A percentile compares a stretch with the other conserved stretches of the same genome.
phyloP scores from a whole-genome alignment of 2,888 invertebrate species.

The Dendrolimus houi region DNA sequence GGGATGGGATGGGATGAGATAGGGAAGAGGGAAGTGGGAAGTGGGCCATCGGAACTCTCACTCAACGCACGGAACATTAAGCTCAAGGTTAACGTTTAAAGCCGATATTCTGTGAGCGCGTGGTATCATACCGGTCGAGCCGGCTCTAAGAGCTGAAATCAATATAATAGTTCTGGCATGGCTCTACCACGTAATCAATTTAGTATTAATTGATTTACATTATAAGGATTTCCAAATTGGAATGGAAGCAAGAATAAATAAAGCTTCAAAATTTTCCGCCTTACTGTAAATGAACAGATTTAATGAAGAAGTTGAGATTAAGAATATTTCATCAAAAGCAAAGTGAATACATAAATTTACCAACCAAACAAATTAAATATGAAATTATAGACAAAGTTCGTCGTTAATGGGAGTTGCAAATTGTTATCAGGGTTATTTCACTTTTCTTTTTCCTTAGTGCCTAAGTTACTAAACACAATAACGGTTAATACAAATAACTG shows the following conservation, averaged over 20 bases:
- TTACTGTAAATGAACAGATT: constrained; percentile 5
- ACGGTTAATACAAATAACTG: background rate
- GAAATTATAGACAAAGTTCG: constrained; percentile 50
- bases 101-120: no score
- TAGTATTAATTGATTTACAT: no score
- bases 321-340: constrained; percentile 30
- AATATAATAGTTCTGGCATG: background rate
- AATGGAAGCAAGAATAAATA: background rate
- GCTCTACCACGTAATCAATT: background rate
- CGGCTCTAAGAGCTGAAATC: no score
- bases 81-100: no score
- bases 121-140: no score
- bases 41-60: no score
- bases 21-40: no score
- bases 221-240: no score
- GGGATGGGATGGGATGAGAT: no score
- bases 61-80: no score
- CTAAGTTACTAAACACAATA: constrained; percentile 4
- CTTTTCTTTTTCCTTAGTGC: constrained; percentile 27
- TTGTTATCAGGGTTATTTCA: constrained; percentile 43
- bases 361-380: constrained; percentile 39
- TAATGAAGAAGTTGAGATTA: constrained; percentile 14
- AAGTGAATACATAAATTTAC: constrained; percentile 41
- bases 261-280: constrained; percentile 3
- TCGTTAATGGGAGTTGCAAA: constrained; percentile 48